These are phyloP conservation scores for Ferdinandea cuprea DNA, from an alignment of 2,888 invertebrate genomes.

Conservation along the genomic window DNA sequence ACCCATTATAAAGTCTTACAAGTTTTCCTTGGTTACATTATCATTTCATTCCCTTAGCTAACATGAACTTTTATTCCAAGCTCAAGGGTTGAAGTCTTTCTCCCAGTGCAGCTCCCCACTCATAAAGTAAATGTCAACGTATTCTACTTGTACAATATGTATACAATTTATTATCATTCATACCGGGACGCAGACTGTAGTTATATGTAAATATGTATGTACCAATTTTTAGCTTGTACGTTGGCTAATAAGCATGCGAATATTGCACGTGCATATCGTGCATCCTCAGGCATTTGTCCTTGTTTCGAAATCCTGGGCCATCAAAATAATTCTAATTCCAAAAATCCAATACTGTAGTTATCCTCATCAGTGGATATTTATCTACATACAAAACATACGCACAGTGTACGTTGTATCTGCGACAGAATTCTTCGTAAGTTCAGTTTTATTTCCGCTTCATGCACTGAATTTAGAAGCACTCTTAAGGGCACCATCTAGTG, in stretches of 20 bases:
- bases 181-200: too few relatives aligned
- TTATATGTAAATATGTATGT: too few relatives aligned
- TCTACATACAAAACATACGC: background rate
- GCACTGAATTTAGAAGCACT: background rate
- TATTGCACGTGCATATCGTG: background rate
- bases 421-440: background rate
- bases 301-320: background rate
- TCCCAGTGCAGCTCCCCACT: too few relatives aligned
- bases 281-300: background rate
- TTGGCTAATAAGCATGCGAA: background rate
- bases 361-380: background rate
- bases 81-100: too few relatives aligned
- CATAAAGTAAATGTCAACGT: too few relatives aligned
- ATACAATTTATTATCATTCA: too few relatives aligned
- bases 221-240: background rate
- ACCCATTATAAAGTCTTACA: too few relatives aligned
- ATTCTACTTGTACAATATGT: too few relatives aligned
- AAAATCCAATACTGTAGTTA: background rate
- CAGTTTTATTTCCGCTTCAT: background rate
- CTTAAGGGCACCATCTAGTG: background rate
- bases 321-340: constrained; percentile 1
- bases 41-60: too few relatives aligned
- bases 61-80: too few relatives aligned
- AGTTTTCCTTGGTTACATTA: too few relatives aligned
- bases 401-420: background rate